phyloP scores from a whole-genome alignment of 2,113 vertebrate species.

The Carollia perspicillata region DNA sequence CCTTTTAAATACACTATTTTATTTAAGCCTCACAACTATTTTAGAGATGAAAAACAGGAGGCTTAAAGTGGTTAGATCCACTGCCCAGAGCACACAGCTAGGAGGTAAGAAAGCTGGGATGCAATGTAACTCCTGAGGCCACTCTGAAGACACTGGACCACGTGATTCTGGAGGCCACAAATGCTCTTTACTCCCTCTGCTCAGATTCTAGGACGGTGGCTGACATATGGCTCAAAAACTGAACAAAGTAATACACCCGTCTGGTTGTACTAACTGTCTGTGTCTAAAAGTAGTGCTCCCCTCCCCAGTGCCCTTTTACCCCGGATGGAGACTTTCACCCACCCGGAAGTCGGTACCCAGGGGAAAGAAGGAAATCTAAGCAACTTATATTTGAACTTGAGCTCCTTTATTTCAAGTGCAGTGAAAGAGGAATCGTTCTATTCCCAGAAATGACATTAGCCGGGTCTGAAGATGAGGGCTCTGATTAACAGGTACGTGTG shows the following conservation, averaged over 20 bases:
- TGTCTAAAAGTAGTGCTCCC: neutral
- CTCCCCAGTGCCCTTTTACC: neutral
- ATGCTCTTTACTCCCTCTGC: neutral
- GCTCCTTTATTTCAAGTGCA: neutral
- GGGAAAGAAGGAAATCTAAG: neutral
- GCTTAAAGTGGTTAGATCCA: neutral
- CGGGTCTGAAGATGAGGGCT: neutral
- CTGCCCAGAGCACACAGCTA: neutral
- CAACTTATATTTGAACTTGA: neutral
- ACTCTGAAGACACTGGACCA: neutral
- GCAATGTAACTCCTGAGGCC: neutral
- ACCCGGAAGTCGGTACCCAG: neutral
- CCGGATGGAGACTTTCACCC: neutral
- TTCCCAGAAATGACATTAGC: neutral
- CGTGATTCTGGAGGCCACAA: neutral
- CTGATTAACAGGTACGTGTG: neutral
- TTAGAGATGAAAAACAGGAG: neutral
- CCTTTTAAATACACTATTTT: neutral
- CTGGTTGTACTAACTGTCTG: neutral
- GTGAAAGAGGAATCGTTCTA: neutral
- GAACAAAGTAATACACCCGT: neutral
- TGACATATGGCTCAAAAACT: conserved; percentile 17
- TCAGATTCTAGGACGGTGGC: neutral
- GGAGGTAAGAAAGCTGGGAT: neutral
- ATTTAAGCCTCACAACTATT: conserved; percentile 1